These are phyloP conservation scores for Aeoliscus strigatus DNA, from an alignment of 2,797 vertebrate genomes.

Conservation along the genomic window DNA sequence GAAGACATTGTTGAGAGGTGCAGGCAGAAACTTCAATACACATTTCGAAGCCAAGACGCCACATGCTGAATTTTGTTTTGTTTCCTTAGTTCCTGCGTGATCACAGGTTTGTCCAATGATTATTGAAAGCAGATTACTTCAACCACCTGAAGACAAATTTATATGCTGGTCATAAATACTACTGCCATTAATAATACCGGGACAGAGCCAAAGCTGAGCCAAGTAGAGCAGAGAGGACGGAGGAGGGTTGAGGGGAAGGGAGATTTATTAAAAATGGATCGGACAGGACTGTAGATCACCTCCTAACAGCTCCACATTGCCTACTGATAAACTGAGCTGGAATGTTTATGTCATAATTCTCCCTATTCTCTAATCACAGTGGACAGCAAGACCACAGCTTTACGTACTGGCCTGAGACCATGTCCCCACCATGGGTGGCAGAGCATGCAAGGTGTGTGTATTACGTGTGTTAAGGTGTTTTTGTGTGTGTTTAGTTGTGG, in stretches of 20 bases:
- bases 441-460: slow-evolving; percentile 42
- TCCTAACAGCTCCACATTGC: slow-evolving; percentile 30
- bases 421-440: slow-evolving; percentile 33
- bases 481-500: slow-evolving; percentile 51
- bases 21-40: no score
- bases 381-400: slow-evolving; percentile 25
- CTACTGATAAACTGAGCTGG: slow-evolving; percentile 38
- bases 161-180: slow-evolving; percentile 59
- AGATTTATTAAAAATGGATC: slow-evolving; percentile 50
- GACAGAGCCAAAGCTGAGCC: slow-evolving; percentile 29
- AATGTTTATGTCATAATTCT: slow-evolving; percentile 40
- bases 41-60: no score
- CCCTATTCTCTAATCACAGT: slow-evolving; percentile 39
- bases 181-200: slow-evolving; percentile 44
- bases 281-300: slow-evolving; percentile 38
- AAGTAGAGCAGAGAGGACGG: slow-evolving; percentile 43
- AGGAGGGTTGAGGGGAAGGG: slow-evolving; percentile 30
- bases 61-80: no score
- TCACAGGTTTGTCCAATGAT: slow-evolving; percentile 31
- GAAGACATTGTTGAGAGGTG: no score
- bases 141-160: slow-evolving; percentile 49
- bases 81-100: slow-evolving; percentile 15
- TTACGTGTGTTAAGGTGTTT: slow-evolving; percentile 33
- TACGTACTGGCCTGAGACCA: slow-evolving; percentile 36
- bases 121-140: slow-evolving; percentile 27